Base-by-base conservation (phyloP, 2,797 vertebrate genomes). In the Sebastes diploproa region DNA sequence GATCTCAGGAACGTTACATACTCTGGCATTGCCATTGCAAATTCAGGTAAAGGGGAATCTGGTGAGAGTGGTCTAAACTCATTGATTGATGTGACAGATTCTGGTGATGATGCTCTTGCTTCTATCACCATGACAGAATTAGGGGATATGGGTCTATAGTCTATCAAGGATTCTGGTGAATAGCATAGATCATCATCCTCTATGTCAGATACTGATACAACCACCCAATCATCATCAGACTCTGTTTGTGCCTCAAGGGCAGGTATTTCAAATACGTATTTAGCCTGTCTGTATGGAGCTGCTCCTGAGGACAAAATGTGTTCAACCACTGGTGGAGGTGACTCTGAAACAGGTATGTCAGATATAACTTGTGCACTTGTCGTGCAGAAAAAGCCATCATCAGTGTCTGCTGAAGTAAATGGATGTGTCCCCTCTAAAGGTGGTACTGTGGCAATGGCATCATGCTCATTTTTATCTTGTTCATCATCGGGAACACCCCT, bases 1-100 rank as follows among this genome's bases (percentile, higher is more conserved):
- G 78, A 81, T 42, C 87, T 92, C 25, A 82, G 50, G 25, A 81
- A 79, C 0, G 13, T 72, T 16, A 87, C 34, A 71, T 56, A 83
- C 30, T 89, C 80, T 62, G 89, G 85, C 22, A 90, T 36, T n/a
- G 20, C 13, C 6, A 32, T 3, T 29, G 38, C 83, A 68, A 90
- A 91, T 25, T 88, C 78, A 65, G 81, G 90, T 69, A 88, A 12
- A 5, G 90, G 82, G 9, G 91, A 94, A 78, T 94, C 91, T 74
- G 85, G 82, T 32, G 89, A 91, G 25, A 91, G 85, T 8, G 65
- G 65, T 82, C 85, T 89, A 18, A 86, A 80, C 52, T 85, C 81
- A 78, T 80, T 86, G 3, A 87, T 5, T 71, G 88, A 89, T 68
- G 58, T 62, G 13, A 71, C 7, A 61, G 92, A 92, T 67, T 88